phyloP scores from a whole-genome alignment of 2,797 vertebrate genomes.

The Coregonus sp. region DNA sequence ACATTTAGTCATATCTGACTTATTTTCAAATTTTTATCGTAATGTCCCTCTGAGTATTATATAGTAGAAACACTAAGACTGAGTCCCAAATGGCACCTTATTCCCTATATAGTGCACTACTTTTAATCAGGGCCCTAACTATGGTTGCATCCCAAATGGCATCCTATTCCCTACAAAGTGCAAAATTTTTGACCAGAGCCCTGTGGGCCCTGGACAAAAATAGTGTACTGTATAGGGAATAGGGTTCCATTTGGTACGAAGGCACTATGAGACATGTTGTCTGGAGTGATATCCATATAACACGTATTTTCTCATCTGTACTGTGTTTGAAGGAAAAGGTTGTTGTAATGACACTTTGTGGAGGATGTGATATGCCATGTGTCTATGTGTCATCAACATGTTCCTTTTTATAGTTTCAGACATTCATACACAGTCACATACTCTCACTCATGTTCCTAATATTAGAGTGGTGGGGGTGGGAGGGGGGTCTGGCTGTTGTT shows the following conservation, averaged over 20 bases:
- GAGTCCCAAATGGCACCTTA: not conserved
- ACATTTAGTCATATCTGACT: no score
- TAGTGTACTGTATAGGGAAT: no score
- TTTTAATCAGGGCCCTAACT: no score
- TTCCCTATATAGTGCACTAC: not conserved
- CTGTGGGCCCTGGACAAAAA: not conserved
- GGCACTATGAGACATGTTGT: no score
- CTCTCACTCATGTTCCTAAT: constrained; percentile 3
- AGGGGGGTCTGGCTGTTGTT: not conserved
- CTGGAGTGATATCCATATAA: not conserved
- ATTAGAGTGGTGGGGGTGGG: not conserved
- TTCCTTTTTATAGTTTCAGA: not conserved
- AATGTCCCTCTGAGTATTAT: no score
- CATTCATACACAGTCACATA: not conserved
- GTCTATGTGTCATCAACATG: not conserved
- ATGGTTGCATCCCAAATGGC: no score
- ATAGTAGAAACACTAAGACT: no score
- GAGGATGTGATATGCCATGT: not conserved
- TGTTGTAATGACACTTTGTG: not conserved
- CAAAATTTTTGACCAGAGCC: no score
- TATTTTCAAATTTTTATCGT: no score
- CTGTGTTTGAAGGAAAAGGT: not conserved
- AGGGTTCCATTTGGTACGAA: not conserved
- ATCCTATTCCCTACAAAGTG: no score
- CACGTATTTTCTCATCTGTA: not conserved